Conservation (phyloP, 1,140 invertebrate species). For the Euwallacea fornicatus region DNA sequence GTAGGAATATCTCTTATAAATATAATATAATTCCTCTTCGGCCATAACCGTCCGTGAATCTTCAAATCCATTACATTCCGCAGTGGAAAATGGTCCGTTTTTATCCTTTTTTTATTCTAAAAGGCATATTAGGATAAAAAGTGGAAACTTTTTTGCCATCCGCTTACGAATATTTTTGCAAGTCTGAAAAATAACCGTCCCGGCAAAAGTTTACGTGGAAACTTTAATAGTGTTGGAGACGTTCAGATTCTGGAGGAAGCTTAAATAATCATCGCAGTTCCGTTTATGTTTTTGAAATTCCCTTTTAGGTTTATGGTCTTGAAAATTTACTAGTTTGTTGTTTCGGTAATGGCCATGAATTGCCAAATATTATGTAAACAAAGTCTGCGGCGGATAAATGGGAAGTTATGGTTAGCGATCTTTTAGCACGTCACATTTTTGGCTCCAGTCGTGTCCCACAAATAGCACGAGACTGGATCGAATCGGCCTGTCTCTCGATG, state of each 20-base stretch:
- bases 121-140: conserved; percentile 25
- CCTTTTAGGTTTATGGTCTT: conserved; percentile 9
- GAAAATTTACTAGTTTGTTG: neutral
- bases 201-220: conserved; percentile 6
- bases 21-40: conserved; percentile 11
- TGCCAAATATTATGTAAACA: too few relatives aligned
- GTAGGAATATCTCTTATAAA: neutral
- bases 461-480: too few relatives aligned
- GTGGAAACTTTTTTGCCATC: conserved; percentile 22
- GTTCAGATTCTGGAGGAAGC: conserved; percentile 11
- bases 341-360: too few relatives aligned
- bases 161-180: conserved; percentile 21
- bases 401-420: too few relatives aligned
- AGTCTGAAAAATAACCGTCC: neutral
- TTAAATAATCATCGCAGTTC: conserved; percentile 21
- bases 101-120: conserved; percentile 23
- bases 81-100: neutral
- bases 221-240: conserved; percentile 26
- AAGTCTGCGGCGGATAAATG: too few relatives aligned
- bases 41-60: neutral
- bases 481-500: too few relatives aligned
- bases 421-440: too few relatives aligned
- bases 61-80: conserved; percentile 1
- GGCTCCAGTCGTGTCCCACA: too few relatives aligned
- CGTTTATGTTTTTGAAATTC: neutral